phyloP scores from a whole-genome alignment of 2,888 invertebrate genomes.

The Tromatobia lineatoria region DNA sequence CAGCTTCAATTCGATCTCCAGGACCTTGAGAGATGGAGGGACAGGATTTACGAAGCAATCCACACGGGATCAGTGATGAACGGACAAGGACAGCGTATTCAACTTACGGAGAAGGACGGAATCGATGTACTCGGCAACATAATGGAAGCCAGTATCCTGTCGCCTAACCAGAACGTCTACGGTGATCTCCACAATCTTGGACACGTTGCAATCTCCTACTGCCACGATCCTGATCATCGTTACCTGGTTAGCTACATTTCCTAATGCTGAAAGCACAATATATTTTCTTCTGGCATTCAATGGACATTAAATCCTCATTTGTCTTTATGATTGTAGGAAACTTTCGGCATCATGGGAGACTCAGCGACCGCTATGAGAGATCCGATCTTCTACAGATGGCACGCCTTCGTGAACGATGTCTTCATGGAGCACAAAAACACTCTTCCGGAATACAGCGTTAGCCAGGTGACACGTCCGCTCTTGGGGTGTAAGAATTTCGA shows the following conservation, averaged over 20 bases:
- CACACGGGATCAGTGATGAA: constrained; percentile 88
- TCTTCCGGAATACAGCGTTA: constrained; percentile 88
- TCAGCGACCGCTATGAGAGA: constrained; percentile 95
- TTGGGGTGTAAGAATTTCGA: not conserved
- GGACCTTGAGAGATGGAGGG: constrained; percentile 92
- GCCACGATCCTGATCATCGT: constrained; percentile 93
- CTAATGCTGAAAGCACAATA: not conserved
- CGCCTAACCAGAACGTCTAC: constrained; percentile 90
- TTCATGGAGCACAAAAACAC: constrained; percentile 92
- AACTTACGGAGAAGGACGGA: constrained; percentile 89
- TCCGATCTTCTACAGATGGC: constrained; percentile 95
- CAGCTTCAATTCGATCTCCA: constrained; percentile 89
- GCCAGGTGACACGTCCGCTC: constrained; percentile 86
- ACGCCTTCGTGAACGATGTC: constrained; percentile 92
- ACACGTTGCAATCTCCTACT: constrained; percentile 91
- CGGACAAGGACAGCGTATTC: constrained; percentile 87
- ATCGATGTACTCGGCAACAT: constrained; percentile 93
- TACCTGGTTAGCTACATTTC: constrained; percentile 87
- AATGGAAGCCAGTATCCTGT: constrained; percentile 90
- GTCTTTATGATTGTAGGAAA: constrained; percentile 87
- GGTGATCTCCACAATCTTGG: constrained; percentile 95
- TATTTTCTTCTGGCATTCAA: not conserved
- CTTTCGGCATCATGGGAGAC: constrained; percentile 94
- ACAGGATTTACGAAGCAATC: constrained; percentile 90
- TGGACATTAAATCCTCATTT: not conserved